A percentile compares a stretch with the other conserved stretches of the same genome.
phyloP scores from a whole-genome alignment of 2,888 invertebrate genomes.

The Dichetophora obliterata region DNA sequence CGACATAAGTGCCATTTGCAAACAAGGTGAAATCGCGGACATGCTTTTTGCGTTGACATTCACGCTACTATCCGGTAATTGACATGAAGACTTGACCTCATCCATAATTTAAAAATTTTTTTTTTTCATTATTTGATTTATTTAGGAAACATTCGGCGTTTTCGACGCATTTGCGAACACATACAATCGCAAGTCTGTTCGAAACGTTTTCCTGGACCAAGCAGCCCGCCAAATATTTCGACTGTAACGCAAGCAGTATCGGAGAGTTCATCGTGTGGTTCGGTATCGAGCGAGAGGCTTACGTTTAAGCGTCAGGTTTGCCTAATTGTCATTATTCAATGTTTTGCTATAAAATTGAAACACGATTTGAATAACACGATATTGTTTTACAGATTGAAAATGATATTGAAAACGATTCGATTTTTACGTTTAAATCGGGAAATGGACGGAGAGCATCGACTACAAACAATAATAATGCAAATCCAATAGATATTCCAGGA shows the following conservation, averaged over 20 bases:
- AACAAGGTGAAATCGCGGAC: conserved; percentile 76
- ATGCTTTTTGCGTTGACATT: conserved; percentile 94
- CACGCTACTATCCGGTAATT: conserved; percentile 93
- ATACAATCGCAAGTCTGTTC: conserved; percentile 87
- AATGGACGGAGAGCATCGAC: conserved; percentile 68
- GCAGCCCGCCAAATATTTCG: conserved; percentile 68
- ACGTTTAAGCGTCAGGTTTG: conserved; percentile 69
- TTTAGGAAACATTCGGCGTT: conserved; percentile 92
- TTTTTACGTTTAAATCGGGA: conserved; percentile 69
- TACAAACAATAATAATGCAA: conserved; percentile 69
- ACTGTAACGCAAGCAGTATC: conserved; percentile 70
- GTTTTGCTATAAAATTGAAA: neutral
- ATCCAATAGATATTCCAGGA: conserved; percentile 64
- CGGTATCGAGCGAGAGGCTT: conserved; percentile 69
- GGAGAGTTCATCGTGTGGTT: conserved; percentile 70
- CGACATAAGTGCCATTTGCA: conserved; percentile 86
- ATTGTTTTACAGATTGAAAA: conserved; percentile 65
- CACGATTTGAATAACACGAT: neutral
- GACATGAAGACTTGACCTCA: too few species aligned
- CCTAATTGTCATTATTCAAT: neutral
- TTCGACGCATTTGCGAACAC: conserved; percentile 95
- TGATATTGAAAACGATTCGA: conserved; percentile 67
- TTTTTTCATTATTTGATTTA: neutral
- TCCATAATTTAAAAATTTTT: too few species aligned
- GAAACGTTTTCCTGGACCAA: conserved; percentile 71